These are phyloP conservation scores for Lepidurus packardi DNA, from an alignment of 1,140 invertebrate genomes.

Conservation along the genomic window DNA sequence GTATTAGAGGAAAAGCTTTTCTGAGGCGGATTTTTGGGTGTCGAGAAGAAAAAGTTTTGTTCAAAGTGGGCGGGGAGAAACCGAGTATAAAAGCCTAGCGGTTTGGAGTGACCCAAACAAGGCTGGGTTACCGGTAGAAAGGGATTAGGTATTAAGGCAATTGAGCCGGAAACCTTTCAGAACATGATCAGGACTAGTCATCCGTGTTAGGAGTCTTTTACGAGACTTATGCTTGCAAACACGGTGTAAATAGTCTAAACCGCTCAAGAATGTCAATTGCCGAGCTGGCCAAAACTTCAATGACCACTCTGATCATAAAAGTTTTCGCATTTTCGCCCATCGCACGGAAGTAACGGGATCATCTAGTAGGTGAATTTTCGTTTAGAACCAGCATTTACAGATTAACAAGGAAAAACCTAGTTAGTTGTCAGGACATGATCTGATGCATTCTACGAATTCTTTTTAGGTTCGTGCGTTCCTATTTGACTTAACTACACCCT, in stretches of 20 bases:
- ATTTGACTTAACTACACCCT: too few species aligned
- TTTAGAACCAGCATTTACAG: too few species aligned
- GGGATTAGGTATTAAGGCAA: slow-evolving; percentile 9
- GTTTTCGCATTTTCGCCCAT: too few species aligned
- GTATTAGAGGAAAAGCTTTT: background rate
- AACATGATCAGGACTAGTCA: background rate
- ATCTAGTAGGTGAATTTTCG: too few species aligned
- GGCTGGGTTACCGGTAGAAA: background rate
- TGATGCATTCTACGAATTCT: too few species aligned
- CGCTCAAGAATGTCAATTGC: background rate
- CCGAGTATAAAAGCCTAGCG: background rate
- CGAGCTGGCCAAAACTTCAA: too few species aligned
- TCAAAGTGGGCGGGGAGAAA: background rate
- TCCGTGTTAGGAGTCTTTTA: background rate
- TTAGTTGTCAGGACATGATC: too few species aligned
- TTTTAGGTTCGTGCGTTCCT: too few species aligned
- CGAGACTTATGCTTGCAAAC: background rate
- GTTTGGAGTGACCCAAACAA: slow-evolving; percentile 2
- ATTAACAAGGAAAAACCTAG: too few species aligned
- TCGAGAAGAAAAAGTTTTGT: background rate
- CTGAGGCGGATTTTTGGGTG: background rate
- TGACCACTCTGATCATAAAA: too few species aligned
- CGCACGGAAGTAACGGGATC: too few species aligned
- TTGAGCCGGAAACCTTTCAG: background rate
- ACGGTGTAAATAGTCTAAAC: background rate